Evolutionary conservation across 1,140 invertebrate species (phyloP).

Genomic region (Charaxes varanes): DNA sequence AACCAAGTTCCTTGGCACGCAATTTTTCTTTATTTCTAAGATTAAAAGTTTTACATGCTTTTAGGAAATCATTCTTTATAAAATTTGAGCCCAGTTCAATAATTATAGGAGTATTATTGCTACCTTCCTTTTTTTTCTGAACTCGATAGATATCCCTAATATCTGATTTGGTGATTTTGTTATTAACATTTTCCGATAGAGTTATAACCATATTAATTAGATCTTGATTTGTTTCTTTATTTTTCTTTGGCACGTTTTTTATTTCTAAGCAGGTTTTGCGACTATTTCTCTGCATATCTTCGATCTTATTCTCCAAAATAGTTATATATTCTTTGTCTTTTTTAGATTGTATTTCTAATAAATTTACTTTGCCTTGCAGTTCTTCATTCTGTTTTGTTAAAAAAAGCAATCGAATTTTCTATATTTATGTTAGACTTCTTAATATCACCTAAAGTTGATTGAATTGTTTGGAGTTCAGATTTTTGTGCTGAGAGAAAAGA

Average conservation of each 20-base stretch:
- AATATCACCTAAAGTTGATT: background rate
- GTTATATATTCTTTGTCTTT: constrained; percentile 7
- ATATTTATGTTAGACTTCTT: constrained; percentile 1
- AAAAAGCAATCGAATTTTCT: constrained; percentile 2
- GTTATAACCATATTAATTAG: constrained; percentile 1
- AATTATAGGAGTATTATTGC: constrained; percentile 4
- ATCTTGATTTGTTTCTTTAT: constrained; percentile 3
- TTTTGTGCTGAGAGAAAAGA: constrained; percentile 3
- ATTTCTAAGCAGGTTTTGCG: constrained; percentile 3
- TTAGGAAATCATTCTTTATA: constrained; percentile 2
- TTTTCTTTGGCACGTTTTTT: constrained; percentile 5
- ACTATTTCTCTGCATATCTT: constrained; percentile 1
- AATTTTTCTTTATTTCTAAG: constrained; percentile 11
- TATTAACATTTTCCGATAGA: constrained; percentile 1
- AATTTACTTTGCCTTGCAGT: constrained; percentile 4
- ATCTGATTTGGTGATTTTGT: background rate
- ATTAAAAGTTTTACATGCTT: constrained; percentile 7
- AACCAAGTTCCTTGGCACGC: constrained; percentile 12
- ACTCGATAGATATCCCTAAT: constrained; percentile 7
- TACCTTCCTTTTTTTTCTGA: constrained; percentile 4
- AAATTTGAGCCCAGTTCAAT: constrained; percentile 1
- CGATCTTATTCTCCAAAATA: constrained; percentile 3
- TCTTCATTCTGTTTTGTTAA: constrained; percentile 6
- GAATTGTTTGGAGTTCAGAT: background rate
- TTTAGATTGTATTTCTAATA: constrained; percentile 5